phyloP scores from a whole-genome alignment of 2,113 vertebrate species.

The Lonchura striata region DNA sequence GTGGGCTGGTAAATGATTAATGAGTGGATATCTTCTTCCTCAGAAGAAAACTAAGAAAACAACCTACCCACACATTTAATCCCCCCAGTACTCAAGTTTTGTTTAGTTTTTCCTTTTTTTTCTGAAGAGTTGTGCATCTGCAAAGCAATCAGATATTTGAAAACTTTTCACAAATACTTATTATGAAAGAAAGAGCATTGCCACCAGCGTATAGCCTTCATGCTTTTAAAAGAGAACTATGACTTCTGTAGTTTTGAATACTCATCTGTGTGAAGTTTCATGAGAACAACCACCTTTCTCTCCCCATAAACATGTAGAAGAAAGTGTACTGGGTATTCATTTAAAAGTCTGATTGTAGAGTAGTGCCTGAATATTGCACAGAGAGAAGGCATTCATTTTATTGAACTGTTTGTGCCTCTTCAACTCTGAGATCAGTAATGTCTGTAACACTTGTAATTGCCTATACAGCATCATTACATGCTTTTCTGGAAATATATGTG shows the following conservation, averaged over 20 bases:
- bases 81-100: background rate
- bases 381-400: background rate
- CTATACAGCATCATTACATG: background rate
- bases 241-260: background rate
- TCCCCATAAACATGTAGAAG: background rate
- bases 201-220: background rate
- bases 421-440: background rate
- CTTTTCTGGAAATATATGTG: background rate
- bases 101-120: background rate
- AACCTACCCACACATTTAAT: background rate
- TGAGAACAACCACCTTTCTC: background rate
- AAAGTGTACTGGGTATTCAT: background rate
- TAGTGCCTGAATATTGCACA: background rate
- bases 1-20: background rate
- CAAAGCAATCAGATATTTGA: background rate
- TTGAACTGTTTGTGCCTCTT: background rate
- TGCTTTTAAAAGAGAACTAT: background rate
- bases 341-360: background rate
- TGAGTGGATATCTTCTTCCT: background rate
- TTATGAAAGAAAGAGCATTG: no score
- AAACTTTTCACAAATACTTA: background rate
- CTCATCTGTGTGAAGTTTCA: background rate
- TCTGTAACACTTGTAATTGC: background rate
- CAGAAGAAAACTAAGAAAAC: background rate
- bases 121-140: background rate